Evolutionary conservation across 2,888 invertebrate species (phyloP).

Genomic region (Glyphotaelius pellucidus): DNA sequence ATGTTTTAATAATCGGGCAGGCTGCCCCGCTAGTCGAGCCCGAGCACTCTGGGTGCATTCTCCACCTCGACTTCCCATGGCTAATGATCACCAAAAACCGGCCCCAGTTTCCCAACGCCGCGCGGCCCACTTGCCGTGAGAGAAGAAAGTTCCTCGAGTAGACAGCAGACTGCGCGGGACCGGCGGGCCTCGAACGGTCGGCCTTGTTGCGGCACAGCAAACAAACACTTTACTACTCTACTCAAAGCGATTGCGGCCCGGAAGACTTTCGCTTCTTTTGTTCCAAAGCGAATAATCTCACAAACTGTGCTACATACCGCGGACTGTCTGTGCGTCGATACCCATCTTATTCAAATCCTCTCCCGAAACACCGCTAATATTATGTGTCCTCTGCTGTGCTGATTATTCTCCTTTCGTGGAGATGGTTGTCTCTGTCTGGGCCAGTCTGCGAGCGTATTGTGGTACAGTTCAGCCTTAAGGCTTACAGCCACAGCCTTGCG

Average conservation of each 20-base stretch:
- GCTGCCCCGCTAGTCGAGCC: neutral
- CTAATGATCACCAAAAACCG: constrained; percentile 47
- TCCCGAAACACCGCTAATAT: neutral
- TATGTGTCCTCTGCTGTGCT: neutral
- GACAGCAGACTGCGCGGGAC: constrained; percentile 48
- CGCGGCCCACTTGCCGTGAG: constrained; percentile 60
- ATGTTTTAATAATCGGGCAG: constrained; percentile 36
- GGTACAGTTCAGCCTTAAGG: neutral
- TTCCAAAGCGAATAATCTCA: neutral
- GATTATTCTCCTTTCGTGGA: neutral
- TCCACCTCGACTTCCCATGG: constrained; percentile 50
- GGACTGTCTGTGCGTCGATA: neutral
- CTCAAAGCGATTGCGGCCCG: constrained; percentile 17
- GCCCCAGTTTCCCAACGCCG: constrained; percentile 46
- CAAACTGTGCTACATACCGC: neutral
- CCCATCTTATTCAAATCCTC: neutral
- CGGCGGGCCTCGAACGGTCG: constrained; percentile 13
- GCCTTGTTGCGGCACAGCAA: constrained; percentile 20
- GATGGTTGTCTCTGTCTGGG: neutral
- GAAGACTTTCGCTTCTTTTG: constrained; percentile 50
- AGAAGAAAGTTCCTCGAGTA: constrained; percentile 61
- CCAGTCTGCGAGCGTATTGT: no score
- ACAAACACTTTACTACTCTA: neutral
- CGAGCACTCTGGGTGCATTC: constrained; percentile 23
- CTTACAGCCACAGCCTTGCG: constrained; percentile 37